These are phyloP conservation scores for Rhinophrynus dorsalis DNA, from an alignment of 2,797 vertebrate species.

Conservation along the genomic window DNA sequence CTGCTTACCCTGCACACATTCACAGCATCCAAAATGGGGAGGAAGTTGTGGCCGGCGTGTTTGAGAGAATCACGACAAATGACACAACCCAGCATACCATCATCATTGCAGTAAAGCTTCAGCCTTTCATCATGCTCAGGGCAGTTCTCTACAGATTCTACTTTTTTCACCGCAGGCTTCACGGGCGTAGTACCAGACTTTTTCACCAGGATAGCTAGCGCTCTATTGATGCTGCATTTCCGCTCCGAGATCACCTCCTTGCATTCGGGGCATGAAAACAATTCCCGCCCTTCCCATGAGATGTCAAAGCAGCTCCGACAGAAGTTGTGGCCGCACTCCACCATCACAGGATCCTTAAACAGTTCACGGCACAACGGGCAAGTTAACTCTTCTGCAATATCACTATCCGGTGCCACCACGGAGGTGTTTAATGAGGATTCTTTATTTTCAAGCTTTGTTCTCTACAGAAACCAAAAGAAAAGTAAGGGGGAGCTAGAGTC, in stretches of 20 bases:
- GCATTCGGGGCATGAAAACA: conserved; percentile 28
- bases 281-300: neutral
- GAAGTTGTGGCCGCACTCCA: conserved; percentile 43
- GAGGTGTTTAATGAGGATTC: neutral
- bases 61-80: conserved; percentile 54
- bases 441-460: neutral
- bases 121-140: conserved; percentile 52
- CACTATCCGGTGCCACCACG: neutral
- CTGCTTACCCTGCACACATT: conserved; percentile 48
- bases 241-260: neutral
- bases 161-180: too few species aligned
- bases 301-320: conserved; percentile 15
- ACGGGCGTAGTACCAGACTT: neutral
- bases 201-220: conserved; percentile 18
- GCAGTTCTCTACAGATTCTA: neutral
- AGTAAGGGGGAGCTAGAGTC: too few species aligned
- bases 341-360: conserved; percentile 23
- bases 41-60: conserved; percentile 52
- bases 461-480: neutral
- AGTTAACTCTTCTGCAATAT: conserved; percentile 23
- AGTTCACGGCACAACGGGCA: conserved; percentile 28
- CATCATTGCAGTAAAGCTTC: conserved; percentile 56
- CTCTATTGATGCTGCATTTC: conserved; percentile 9
- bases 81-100: conserved; percentile 52
- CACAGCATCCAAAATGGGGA: conserved; percentile 50